phyloP scores from a whole-genome alignment of 1,140 invertebrate genomes.

The Neodiprion virginianus region DNA sequence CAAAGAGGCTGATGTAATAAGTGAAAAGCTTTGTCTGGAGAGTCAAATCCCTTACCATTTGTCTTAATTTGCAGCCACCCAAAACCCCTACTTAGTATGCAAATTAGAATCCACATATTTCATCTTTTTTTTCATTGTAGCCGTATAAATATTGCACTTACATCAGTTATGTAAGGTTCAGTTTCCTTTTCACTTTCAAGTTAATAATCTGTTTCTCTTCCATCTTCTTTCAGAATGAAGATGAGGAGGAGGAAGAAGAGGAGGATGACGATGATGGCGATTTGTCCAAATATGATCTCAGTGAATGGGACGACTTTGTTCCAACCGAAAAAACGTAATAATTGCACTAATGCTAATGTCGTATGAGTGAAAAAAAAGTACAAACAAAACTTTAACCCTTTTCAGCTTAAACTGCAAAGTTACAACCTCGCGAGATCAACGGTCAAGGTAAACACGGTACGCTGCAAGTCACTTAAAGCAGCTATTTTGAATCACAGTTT shows the following conservation, averaged over 20 bases:
- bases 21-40: constrained; percentile 20
- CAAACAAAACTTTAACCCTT: constrained; percentile 14
- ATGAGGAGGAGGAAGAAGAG: constrained; percentile 47
- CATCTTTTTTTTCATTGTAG: too few relatives aligned
- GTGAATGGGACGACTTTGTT: constrained; percentile 71
- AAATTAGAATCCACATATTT: too few relatives aligned
- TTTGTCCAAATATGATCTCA: constrained; percentile 83
- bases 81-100: too few relatives aligned
- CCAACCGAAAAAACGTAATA: constrained; percentile 53
- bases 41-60: constrained; percentile 15
- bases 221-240: not conserved
- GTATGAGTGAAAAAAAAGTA: too few relatives aligned
- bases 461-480: not conserved
- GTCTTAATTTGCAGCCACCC: constrained; percentile 20
- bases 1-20: constrained; percentile 54
- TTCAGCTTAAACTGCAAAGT: constrained; percentile 49
- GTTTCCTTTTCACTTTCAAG: too few relatives aligned
- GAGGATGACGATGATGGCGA: constrained; percentile 76
- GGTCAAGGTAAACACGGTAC: constrained; percentile 48
- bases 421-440: constrained; percentile 40
- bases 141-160: too few relatives aligned
- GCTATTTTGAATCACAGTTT: constrained; percentile 7
- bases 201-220: constrained; percentile 22
- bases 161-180: too few relatives aligned
- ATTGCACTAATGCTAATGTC: not conserved